Conservation (phyloP, 2,888 invertebrate species). For the Andrena fulva region DNA sequence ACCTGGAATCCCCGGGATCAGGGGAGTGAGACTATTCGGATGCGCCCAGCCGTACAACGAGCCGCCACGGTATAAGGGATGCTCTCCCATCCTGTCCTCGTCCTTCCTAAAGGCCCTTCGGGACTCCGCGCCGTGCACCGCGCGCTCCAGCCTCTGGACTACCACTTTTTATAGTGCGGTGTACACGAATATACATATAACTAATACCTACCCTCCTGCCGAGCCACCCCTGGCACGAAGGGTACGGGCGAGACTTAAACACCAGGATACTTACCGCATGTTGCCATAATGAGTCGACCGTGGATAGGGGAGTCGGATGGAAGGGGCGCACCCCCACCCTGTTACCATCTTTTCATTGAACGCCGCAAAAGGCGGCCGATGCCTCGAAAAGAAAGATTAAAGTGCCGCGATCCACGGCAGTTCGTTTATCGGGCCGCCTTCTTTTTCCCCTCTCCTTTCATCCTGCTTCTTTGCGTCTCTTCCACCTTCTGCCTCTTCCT, state of each 20-base stretch:
- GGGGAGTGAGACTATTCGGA: slow-evolving; percentile 83
- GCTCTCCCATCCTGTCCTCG: slow-evolving; percentile 72
- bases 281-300: slow-evolving; percentile 82
- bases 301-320: slow-evolving; percentile 3
- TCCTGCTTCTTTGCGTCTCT: slow-evolving; percentile 41
- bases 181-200: slow-evolving; percentile 56
- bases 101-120: slow-evolving; percentile 44
- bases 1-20: slow-evolving; percentile 74
- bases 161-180: slow-evolving; percentile 63
- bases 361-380: slow-evolving; percentile 74
- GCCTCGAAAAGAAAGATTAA: slow-evolving; percentile 80
- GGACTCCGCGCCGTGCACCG: slow-evolving; percentile 34
- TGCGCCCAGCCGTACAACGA: slow-evolving; percentile 84
- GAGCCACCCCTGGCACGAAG: slow-evolving; percentile 64
- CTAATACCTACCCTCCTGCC: slow-evolving; percentile 50
- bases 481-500: slow-evolving; percentile 23
- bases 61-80: slow-evolving; percentile 83
- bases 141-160: slow-evolving; percentile 59
- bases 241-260: slow-evolving; percentile 74
- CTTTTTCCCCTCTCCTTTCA: slow-evolving; percentile 35
- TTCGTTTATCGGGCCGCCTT: slow-evolving; percentile 80
- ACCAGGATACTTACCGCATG: slow-evolving; percentile 82
- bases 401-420: slow-evolving; percentile 78
- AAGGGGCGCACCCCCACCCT: slow-evolving; percentile 33
- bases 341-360: slow-evolving; percentile 70